These are phyloP conservation scores for Palaemon carinicauda DNA, from an alignment of 1,140 invertebrate genomes.

Conservation along the genomic window DNA sequence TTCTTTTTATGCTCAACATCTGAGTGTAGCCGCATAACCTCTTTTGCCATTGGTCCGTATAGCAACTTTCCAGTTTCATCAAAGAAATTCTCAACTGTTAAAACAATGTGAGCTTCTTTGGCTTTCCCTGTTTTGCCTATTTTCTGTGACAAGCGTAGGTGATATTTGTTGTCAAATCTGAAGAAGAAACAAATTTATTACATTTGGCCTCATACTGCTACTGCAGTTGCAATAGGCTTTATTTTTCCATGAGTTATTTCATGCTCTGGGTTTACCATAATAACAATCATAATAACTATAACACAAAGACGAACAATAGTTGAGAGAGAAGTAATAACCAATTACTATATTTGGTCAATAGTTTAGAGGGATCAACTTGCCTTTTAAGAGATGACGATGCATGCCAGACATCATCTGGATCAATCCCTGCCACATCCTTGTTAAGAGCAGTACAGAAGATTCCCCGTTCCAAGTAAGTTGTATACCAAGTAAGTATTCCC, in stretches of 20 bases:
- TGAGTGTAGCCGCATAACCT: constrained; percentile 79
- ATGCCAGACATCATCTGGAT: constrained; percentile 82
- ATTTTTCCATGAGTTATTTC: too few relatives aligned
- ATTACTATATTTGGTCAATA: too few relatives aligned
- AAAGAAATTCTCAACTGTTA: constrained; percentile 90
- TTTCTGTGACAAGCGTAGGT: constrained; percentile 76
- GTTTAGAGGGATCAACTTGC: constrained; percentile 64
- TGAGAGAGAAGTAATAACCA: too few relatives aligned
- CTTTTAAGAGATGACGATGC: constrained; percentile 92
- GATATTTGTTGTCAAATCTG: constrained; percentile 92
- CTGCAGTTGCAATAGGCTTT: too few relatives aligned
- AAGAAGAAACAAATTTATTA: constrained; percentile 61
- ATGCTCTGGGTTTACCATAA: too few relatives aligned
- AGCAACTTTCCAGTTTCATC: constrained; percentile 87
- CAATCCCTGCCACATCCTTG: constrained; percentile 78
- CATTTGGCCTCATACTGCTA: neutral
- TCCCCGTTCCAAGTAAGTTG: constrained; percentile 95
- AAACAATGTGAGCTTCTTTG: constrained; percentile 76
- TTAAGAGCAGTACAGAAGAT: constrained; percentile 90
- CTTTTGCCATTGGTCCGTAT: constrained; percentile 78
- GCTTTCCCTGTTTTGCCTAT: constrained; percentile 74
- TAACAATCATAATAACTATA: neutral
- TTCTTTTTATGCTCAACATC: constrained; percentile 57
- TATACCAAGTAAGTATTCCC: constrained; percentile 93
- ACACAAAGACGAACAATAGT: neutral